Percentiles rank a stretch among this genome's conserved stretches.
Evolutionary conservation across 2,888 invertebrate species (phyloP).

Genomic region (Oscheius sp.): DNA sequence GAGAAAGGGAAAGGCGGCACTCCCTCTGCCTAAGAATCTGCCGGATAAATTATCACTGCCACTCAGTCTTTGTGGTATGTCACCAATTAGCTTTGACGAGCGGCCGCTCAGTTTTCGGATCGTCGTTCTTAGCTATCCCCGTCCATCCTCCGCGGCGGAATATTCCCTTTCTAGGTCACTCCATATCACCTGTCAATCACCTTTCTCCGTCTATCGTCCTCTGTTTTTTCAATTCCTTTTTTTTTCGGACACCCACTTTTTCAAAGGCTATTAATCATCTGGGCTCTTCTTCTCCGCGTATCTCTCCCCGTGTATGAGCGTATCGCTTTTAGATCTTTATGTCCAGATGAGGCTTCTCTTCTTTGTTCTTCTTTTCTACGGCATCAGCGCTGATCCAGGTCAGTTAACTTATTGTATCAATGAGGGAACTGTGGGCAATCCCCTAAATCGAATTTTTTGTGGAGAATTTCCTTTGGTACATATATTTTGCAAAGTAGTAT

Average conservation of each 20-base stretch:
- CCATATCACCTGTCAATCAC: conserved; percentile 29
- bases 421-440: no score
- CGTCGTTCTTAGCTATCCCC: conserved; percentile 16
- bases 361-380: conserved; percentile 18
- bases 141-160: not conserved
- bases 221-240: conserved; percentile 6
- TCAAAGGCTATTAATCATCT: conserved; percentile 12
- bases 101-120: no score
- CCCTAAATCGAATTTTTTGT: no score
- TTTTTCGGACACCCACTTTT: no score
- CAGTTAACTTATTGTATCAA: no score
- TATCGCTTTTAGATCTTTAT: conserved; percentile 9
- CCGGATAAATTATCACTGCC: no score
- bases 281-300: not conserved
- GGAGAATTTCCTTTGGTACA: no score
- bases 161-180: conserved; percentile 23
- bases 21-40: no score
- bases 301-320: not conserved
- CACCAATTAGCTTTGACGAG: no score
- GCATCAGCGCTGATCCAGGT: conserved; percentile 10
- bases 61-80: no score
- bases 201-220: not conserved
- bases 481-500: no score
- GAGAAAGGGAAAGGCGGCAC: no score
- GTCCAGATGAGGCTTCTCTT: conserved; percentile 21